Percentiles rank a stretch among this genome's conserved stretches.
These are phyloP conservation scores for Dromaius novaehollandiae DNA, from an alignment of 2,113 vertebrate species.

Conservation along the genomic window DNA sequence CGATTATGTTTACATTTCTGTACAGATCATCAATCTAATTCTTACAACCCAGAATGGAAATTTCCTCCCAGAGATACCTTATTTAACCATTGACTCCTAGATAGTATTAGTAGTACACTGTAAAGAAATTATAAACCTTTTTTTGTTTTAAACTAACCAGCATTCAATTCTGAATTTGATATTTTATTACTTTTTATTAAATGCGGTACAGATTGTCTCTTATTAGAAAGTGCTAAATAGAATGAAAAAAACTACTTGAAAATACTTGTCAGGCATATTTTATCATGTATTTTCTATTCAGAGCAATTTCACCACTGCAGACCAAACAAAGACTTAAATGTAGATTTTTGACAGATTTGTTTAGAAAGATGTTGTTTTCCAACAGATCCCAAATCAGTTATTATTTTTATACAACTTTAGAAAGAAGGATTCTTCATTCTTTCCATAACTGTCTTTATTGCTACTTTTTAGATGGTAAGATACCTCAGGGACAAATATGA, in stretches of 20 bases:
- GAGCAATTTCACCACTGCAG: background rate
- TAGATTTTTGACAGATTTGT: conserved; percentile 8
- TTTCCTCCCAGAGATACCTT: background rate
- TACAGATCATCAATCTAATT: conserved; percentile 25
- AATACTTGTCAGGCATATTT: background rate
- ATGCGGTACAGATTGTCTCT: background rate
- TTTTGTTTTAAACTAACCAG: background rate
- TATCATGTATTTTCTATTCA: background rate
- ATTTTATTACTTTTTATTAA: conserved; percentile 14
- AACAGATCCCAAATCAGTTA: background rate
- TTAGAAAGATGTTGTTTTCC: background rate
- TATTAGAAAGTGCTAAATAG: background rate
- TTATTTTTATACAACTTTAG: background rate
- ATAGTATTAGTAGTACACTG: background rate
- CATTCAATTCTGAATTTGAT: background rate
- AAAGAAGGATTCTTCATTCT: background rate
- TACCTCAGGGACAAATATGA: background rate
- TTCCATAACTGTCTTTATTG: conserved; percentile 1
- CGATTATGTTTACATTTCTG: conserved; percentile 27
- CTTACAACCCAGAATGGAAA: conserved; percentile 47
- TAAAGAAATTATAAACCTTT: background rate
- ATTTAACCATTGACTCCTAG: conserved; percentile 13
- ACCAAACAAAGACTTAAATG: conserved; percentile 38
- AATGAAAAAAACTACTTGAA: background rate
- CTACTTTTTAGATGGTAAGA: background rate